Evolutionary conservation across 1,140 invertebrate genomes (phyloP), one percentile per base, ranked within the genome.

Genomic region (Macrotrachela quadricornifera): DNA sequence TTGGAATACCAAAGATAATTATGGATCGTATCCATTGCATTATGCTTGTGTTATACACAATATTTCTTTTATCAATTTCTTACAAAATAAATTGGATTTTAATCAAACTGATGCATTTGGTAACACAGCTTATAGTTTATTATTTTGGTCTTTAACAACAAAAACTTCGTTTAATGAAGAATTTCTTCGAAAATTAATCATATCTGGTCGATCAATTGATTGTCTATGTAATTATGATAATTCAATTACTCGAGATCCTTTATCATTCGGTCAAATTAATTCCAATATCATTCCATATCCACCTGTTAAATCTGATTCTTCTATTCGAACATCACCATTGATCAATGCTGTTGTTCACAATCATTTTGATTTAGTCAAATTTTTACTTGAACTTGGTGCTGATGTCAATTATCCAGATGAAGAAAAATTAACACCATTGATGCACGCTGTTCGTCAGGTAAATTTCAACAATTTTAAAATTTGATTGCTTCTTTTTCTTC

Each of bases 401-500:
- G 65, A 67, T 49, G 60, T 70, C 4, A 73, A 74, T 57, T 61
- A 65, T 55, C 56, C 60, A 17, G 73, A 75, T 60, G 62, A 61
- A 37, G 44, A 62, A 11, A 66, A 67, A n/a, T 47, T 66, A 16
- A 74, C 71, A 10, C 68, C 74, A n/a, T 51, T 75, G 14, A 75
- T 75, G 71, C 67, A 73, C 65, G 72, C 73, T 48, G 66, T 70
- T 4, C 62, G 65, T 61, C 59, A 66, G 60, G 70, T 56, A 58
- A 16, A 13, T 15, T 38, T 21, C n/a, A 15, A 39, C 46, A 12
- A 48, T 13, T 1, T 14, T 10, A 14, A 10, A 21, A 3, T 10
- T 17, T 45, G 6, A 45, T 44, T 38, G n/a, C 38, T n/a, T 46
- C 15, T 39, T 50, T 46, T 56, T 47, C 56, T 47, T 39, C 54